Conservation (phyloP, 2,888 invertebrate species). For the Mesodorylaimus sp. region DNA sequence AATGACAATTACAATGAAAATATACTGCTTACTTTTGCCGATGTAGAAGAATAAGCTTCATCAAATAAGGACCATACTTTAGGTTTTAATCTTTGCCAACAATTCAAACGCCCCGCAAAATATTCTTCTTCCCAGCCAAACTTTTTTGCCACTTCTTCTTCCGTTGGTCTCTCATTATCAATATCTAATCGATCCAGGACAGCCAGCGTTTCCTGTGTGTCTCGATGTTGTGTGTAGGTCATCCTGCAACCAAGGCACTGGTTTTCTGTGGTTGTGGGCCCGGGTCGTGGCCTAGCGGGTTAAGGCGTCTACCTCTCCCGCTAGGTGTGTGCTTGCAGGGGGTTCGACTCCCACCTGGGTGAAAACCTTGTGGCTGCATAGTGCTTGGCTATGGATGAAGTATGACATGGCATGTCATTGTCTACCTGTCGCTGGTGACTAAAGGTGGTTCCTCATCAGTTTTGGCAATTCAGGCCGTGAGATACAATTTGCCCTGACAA, state of each 20-base stretch:
- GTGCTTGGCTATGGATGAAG: no score
- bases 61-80: slow-evolving; percentile 98
- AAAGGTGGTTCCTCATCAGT: no score
- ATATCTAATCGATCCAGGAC: slow-evolving; percentile 86
- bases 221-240: slow-evolving; percentile 58
- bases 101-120: slow-evolving; percentile 49
- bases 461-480: no score
- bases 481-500: no score
- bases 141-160: slow-evolving; percentile 88
- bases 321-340: no score
- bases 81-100: slow-evolving; percentile 86
- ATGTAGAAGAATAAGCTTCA: slow-evolving; percentile 92
- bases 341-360: no score
- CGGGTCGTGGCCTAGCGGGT: no score
- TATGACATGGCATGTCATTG: no score
- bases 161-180: slow-evolving; percentile 77
- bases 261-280: no score
- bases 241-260: slow-evolving; percentile 99
- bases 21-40: slow-evolving; percentile 61
- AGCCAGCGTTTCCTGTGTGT: slow-evolving; percentile 77
- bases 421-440: no score
- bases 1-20: neutral
- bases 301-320: no score
- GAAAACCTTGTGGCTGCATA: no score
- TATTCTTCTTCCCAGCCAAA: slow-evolving; percentile 94